phyloP scores from a whole-genome alignment of 2,113 vertebrate species.

The Dolichallabes microphthalmus region DNA sequence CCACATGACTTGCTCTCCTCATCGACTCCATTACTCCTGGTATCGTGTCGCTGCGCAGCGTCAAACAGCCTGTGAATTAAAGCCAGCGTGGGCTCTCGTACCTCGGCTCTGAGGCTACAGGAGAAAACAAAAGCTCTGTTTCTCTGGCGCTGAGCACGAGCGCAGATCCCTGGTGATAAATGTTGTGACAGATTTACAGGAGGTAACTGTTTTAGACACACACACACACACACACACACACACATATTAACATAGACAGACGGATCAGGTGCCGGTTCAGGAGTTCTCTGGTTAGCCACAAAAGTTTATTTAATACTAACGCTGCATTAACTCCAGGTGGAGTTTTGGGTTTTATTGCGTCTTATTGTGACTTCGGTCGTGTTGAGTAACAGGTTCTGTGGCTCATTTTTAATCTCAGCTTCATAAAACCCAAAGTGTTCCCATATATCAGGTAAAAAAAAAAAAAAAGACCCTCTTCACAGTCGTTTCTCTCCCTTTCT shows the following conservation, averaged over 20 bases:
- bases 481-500: background rate
- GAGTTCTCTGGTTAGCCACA: background rate
- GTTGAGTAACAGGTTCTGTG: background rate
- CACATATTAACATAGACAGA: background rate
- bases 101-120: background rate
- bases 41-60: too few species aligned
- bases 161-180: background rate
- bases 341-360: too few species aligned
- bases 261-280: background rate
- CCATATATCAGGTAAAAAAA: background rate
- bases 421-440: background rate
- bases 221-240: too few species aligned
- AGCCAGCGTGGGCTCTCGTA: background rate
- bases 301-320: background rate
- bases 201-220: background rate
- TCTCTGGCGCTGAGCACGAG: background rate
- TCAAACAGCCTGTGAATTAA: background rate
- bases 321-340: background rate
- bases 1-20: too few species aligned
- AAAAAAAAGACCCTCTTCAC: background rate
- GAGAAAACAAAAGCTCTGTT: background rate
- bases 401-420: background rate
- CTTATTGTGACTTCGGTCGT: background rate
- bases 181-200: background rate
- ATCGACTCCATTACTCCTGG: too few species aligned